Evolutionary conservation across 1,140 invertebrate genomes (phyloP).

Genomic region (Danaus melanippus): DNA sequence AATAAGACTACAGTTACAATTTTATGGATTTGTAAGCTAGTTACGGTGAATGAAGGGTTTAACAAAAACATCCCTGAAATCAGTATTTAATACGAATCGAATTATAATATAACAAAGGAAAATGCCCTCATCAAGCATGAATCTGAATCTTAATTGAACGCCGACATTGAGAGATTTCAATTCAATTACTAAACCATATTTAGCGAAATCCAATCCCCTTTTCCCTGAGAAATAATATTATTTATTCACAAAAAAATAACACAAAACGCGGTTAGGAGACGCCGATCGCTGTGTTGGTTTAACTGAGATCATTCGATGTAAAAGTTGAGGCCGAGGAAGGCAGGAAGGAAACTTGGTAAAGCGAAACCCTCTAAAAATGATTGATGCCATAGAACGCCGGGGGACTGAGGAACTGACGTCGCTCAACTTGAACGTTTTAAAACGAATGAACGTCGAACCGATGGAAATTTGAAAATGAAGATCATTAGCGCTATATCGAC

Average conservation of each 20-base stretch:
- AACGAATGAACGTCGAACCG: constrained; percentile 66
- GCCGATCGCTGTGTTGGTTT: constrained; percentile 64
- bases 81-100: constrained; percentile 12
- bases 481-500: constrained; percentile 64
- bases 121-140: constrained; percentile 55
- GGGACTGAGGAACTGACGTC: constrained; percentile 34
- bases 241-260: constrained; percentile 71
- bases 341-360: constrained; percentile 69
- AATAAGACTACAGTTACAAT: too few relatives aligned
- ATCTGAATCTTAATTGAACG: constrained; percentile 70
- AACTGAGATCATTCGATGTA: constrained; percentile 67
- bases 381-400: constrained; percentile 57
- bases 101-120: constrained; percentile 52
- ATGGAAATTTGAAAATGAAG: constrained; percentile 59
- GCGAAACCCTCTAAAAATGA: constrained; percentile 71
- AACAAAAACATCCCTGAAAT: neutral
- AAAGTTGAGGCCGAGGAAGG: constrained; percentile 57
- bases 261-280: constrained; percentile 59
- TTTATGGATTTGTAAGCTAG: too few relatives aligned
- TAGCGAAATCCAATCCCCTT: constrained; percentile 72
- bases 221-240: constrained; percentile 69
- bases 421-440: constrained; percentile 51
- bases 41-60: too few relatives aligned
- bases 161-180: constrained; percentile 72
- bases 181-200: constrained; percentile 73